Evolutionary conservation across 2,888 invertebrate species (phyloP).

Genomic region (Parapristionchus giblindavisi): DNA sequence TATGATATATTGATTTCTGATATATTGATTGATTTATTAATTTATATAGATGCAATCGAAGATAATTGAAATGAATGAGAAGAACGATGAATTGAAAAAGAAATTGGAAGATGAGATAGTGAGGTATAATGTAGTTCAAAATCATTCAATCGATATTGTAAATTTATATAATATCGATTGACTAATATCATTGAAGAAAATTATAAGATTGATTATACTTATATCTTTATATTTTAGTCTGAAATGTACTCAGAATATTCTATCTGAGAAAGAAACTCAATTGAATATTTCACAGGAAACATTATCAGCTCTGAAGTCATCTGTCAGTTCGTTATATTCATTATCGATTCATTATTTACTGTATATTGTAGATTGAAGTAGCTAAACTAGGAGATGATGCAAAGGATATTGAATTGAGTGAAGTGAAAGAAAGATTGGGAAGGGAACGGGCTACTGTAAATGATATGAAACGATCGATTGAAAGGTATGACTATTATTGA

Average conservation of each 20-base stretch:
- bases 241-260: not conserved
- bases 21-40: not conserved
- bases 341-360: not conserved
- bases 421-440: slow-evolving; percentile 20
- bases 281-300: slow-evolving; percentile 8
- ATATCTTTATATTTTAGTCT: not conserved
- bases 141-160: too few relatives aligned
- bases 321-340: not conserved
- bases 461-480: slow-evolving; percentile 13
- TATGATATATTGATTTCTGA: not conserved
- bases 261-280: slow-evolving; percentile 11
- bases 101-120: not conserved
- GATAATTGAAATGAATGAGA: not conserved
- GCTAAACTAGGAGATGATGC: slow-evolving; percentile 19
- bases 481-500: not conserved
- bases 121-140: not conserved
- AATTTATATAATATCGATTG: not conserved
- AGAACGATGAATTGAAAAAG: slow-evolving; percentile 20
- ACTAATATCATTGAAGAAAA: not conserved
- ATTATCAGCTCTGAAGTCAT: slow-evolving; percentile 15
- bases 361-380: slow-evolving; percentile 18
- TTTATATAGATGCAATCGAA: not conserved
- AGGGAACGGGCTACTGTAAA: not conserved
- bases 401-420: not conserved
- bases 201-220: not conserved